Conservation (phyloP, 2,888 invertebrate genomes). For the Thysanoteuthis rhombus region DNA sequence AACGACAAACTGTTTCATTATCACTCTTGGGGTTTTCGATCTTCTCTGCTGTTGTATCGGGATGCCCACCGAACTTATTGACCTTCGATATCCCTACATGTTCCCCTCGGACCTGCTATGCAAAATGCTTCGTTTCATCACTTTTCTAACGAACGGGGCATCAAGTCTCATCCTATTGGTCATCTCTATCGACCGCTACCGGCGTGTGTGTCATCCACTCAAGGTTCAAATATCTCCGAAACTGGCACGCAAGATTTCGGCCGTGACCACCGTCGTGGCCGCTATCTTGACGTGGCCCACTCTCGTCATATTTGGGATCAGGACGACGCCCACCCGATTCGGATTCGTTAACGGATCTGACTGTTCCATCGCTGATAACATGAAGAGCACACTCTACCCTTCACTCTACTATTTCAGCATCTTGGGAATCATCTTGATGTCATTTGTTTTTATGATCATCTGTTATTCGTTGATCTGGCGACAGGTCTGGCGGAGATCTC, state of each 20-base stretch:
- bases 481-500: conserved; percentile 19
- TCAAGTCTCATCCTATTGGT: conserved; percentile 47
- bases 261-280: conserved; percentile 19
- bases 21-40: conserved; percentile 49
- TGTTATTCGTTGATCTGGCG: conserved; percentile 23
- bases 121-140: conserved; percentile 46
- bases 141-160: conserved; percentile 42
- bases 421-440: conserved; percentile 13
- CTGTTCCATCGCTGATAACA: conserved; percentile 26
- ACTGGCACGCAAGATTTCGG: conserved; percentile 39
- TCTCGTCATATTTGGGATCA: conserved; percentile 18
- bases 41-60: conserved; percentile 47
- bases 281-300: conserved; percentile 28
- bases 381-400: conserved; percentile 17
- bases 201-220: conserved; percentile 51
- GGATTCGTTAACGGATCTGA: background rate
- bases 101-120: conserved; percentile 48
- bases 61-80: conserved; percentile 53
- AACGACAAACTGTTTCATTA: conserved; percentile 49
- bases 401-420: background rate
- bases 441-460: conserved; percentile 27
- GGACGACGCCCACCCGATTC: background rate
- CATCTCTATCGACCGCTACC: conserved; percentile 51
- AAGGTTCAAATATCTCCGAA: conserved; percentile 46
- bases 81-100: conserved; percentile 48